Conservation (phyloP, 2,797 vertebrate species). For the Micrastur ruficollis region DNA sequence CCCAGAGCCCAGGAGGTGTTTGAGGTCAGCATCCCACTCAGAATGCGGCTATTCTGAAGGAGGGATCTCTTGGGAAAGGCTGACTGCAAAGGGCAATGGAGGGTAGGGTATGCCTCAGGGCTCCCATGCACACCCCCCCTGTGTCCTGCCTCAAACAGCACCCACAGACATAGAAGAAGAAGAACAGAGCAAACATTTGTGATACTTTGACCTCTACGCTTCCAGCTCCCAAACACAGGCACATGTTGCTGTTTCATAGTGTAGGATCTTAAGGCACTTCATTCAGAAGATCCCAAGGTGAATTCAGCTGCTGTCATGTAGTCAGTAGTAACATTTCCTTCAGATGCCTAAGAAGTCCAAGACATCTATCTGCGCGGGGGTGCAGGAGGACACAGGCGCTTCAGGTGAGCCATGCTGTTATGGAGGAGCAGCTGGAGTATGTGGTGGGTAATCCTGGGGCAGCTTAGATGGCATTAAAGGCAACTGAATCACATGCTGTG, state of each 20-base stretch:
- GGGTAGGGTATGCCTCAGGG: background rate
- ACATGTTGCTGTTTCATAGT: background rate
- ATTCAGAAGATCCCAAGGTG: background rate
- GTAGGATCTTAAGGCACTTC: background rate
- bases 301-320: background rate
- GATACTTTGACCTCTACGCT: fast-evolving
- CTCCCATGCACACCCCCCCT: fast-evolving
- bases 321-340: background rate
- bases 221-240: background rate
- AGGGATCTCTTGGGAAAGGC: background rate
- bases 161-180: background rate
- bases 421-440: background rate
- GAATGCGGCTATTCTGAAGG: background rate
- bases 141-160: background rate
- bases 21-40: background rate
- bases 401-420: background rate
- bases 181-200: background rate
- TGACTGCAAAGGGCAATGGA: background rate
- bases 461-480: background rate
- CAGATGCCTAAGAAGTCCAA: background rate
- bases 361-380: background rate
- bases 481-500: background rate
- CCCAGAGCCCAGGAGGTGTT: background rate
- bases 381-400: background rate
- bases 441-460: background rate